Base-by-base conservation (phyloP, 2,797 vertebrate species). In the Loris lydekkerianus region DNA sequence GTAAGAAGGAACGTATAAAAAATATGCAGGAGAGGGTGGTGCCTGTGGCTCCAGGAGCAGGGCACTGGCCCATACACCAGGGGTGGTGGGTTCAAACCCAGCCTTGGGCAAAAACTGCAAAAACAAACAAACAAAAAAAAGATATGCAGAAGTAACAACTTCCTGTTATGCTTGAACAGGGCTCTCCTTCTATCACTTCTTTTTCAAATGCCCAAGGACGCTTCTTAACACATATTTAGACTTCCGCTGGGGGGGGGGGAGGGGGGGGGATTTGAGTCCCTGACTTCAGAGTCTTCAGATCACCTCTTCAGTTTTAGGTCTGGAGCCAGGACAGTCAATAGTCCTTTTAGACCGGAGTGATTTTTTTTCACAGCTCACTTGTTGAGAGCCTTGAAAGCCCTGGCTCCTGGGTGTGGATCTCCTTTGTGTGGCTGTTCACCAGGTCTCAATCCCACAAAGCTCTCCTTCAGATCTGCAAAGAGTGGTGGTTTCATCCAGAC, bases 1-100 rank as follows among this genome's bases (percentile, higher is more conserved):
- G 3, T 93, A n/a, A 58, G 37, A 92, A 90, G 34, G 17, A 85
- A 73, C 3, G 8, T 93, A 83, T 37, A 43, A 72, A 87, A 85
- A 88, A 37, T 58, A 17, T 27, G 37, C 17, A 49, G 70, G 73
- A 67, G 61, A 40, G 40, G 40, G 40, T 40, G 5, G 40, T 40
- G 40, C 40, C 40, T 40, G 40, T 40, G 40, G 40, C 40, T 40
- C 40, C 40, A 40, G 40, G 40, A 40, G 40, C 5, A 40, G 40
- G 40, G 3, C 40, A 40, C 40, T 40, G 40, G 40, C 40, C 40
- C 40, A 40, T 40, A 40, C 40, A 40, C 40, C 40, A 40, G 40
- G 40, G 5, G 40, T 40, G 40, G 40, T 40, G 40, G 40, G 40
- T 40, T 40, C 40, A 40, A 40, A 40, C 40, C 40, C 40, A 5